phyloP scores from a whole-genome alignment of 2,888 invertebrate genomes.

The Hesperia comma region DNA sequence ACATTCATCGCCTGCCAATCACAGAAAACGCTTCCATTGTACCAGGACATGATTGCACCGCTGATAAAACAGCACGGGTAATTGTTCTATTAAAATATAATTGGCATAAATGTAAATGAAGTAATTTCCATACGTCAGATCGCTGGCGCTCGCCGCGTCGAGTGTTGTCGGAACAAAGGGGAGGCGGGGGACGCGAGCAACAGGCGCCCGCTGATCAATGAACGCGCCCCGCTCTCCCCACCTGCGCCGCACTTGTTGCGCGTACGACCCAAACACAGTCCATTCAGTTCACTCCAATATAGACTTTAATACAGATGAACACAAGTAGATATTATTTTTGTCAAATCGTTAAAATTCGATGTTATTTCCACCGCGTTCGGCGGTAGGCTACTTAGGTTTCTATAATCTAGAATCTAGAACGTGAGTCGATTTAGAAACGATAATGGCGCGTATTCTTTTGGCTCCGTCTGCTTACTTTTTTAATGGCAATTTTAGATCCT shows the following conservation, averaged over 20 bases:
- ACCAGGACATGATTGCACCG: neutral
- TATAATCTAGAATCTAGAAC: neutral
- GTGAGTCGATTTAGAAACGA: no score
- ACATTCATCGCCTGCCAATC: neutral
- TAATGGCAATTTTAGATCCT: no score
- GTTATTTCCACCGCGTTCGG: neutral
- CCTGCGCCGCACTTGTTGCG: constrained; percentile 82
- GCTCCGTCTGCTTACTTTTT: no score
- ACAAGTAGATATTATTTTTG: neutral
- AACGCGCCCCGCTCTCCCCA: constrained; percentile 55
- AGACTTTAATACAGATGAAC: constrained; percentile 11
- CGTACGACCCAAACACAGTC: constrained; percentile 54
- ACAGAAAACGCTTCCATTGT: constrained; percentile 13
- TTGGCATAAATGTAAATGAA: constrained; percentile 41
- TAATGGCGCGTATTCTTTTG: no score
- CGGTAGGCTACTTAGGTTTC: neutral
- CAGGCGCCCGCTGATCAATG: constrained; percentile 80
- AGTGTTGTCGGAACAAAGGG: constrained; percentile 26
- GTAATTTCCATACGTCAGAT: constrained; percentile 54
- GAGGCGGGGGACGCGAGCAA: constrained; percentile 62
- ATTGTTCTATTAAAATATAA: constrained; percentile 35
- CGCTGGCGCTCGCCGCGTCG: constrained; percentile 56
- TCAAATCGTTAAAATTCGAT: constrained; percentile 13
- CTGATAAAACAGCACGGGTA: constrained; percentile 16
- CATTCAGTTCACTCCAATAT: constrained; percentile 19